These are phyloP conservation scores for Craterocephalus amniculus DNA, from an alignment of 2,797 vertebrate species.

Conservation along the genomic window DNA sequence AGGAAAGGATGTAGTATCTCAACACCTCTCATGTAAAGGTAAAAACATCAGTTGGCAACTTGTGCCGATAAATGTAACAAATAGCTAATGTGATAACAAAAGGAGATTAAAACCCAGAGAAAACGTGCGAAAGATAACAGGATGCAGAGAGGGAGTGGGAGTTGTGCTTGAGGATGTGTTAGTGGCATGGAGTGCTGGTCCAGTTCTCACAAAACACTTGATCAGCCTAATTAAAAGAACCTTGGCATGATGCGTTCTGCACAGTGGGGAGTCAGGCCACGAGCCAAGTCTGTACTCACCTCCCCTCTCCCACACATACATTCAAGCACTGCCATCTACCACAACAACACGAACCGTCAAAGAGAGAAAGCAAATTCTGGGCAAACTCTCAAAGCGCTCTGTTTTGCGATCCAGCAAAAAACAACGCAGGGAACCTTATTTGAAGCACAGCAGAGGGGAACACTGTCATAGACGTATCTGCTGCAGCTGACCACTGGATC, in stretches of 20 bases:
- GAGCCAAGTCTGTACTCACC: constrained; percentile 71
- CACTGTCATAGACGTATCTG: constrained; percentile 52
- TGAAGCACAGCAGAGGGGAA: constrained; percentile 50
- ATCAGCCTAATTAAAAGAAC: constrained; percentile 83
- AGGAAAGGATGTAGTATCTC: constrained; percentile 14
- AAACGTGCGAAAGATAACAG: constrained; percentile 65
- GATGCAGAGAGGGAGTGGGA: constrained; percentile 64
- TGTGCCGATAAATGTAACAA: constrained; percentile 50
- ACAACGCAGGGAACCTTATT: constrained; percentile 52
- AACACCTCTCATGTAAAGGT: constrained; percentile 39
- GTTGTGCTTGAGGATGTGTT: constrained; percentile 73
- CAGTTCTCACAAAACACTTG: constrained; percentile 80
- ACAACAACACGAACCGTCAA: constrained; percentile 56
- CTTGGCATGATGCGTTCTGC: constrained; percentile 70
- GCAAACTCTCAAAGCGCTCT: constrained; percentile 59
- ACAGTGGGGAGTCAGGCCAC: constrained; percentile 66
- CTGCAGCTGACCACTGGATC: constrained; percentile 55
- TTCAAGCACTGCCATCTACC: constrained; percentile 60
- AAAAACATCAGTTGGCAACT: constrained; percentile 37
- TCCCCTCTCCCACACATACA: constrained; percentile 74
- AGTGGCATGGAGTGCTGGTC: constrained; percentile 70
- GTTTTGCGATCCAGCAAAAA: constrained; percentile 56
- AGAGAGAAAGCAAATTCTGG: constrained; percentile 57
- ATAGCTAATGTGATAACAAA: constrained; percentile 59
- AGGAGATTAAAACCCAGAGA: constrained; percentile 51